Evolutionary conservation across 2,113 vertebrate species (phyloP).

Genomic region (Passer montanus): DNA sequence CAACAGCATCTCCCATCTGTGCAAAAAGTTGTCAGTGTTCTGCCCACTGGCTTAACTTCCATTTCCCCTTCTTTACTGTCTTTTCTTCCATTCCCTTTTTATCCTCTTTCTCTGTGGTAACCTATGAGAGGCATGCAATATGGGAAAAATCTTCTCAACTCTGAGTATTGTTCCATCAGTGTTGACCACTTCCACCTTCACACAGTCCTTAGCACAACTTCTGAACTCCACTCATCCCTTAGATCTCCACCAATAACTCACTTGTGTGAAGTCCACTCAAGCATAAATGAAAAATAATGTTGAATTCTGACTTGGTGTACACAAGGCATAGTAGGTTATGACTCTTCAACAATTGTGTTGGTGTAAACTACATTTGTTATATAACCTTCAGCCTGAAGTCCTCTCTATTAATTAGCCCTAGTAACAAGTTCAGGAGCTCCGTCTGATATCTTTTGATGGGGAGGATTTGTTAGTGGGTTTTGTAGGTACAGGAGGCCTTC

Average conservation of each 20-base stretch:
- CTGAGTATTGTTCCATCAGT: not conserved
- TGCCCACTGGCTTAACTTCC: not conserved
- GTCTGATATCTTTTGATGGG: not conserved
- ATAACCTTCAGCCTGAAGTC: not conserved
- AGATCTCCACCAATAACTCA: not conserved
- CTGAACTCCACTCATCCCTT: not conserved
- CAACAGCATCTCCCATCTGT: not conserved
- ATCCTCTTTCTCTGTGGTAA: not conserved
- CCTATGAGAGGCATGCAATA: accelerated
- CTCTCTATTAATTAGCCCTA: not conserved
- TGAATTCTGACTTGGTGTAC: not conserved
- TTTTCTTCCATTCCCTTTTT: not conserved
- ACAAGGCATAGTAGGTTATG: not conserved
- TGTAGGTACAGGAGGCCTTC: not conserved
- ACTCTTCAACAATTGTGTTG: not conserved
- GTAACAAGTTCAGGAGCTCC: not conserved
- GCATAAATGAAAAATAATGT: not conserved
- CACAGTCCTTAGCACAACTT: not conserved
- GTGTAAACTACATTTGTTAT: not conserved
- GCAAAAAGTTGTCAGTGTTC: not conserved
- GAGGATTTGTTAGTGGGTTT: not conserved
- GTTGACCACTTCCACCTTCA: accelerated
- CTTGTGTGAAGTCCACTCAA: not conserved
- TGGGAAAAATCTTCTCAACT: not conserved
- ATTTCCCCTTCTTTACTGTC: not conserved